These are phyloP conservation scores for Cephalopachus bancanus DNA, from an alignment of 2,797 vertebrate species.

Conservation along the genomic window DNA sequence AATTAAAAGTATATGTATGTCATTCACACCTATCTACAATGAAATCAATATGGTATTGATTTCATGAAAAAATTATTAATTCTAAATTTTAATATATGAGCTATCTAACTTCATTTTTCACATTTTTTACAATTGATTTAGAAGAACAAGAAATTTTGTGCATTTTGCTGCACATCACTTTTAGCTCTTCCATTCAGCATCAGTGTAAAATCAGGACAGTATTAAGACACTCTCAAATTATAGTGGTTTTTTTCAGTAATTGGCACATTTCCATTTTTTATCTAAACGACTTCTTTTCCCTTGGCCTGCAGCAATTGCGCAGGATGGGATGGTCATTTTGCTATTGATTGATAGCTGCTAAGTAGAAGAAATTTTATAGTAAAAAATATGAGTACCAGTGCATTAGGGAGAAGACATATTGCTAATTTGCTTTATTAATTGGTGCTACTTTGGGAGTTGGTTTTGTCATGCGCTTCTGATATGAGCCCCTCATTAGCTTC, in stretches of 20 bases:
- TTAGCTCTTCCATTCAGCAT: slow-evolving; percentile 45
- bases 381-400: neutral
- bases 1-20: neutral
- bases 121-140: neutral
- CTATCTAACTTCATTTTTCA: neutral
- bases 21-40: neutral
- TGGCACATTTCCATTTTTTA: slow-evolving; percentile 49
- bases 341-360: slow-evolving; percentile 48
- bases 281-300: slow-evolving; percentile 37
- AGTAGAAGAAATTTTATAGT: slow-evolving; percentile 42
- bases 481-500: neutral
- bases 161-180: slow-evolving; percentile 13
- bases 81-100: neutral
- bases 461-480: slow-evolving; percentile 18
- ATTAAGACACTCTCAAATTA: slow-evolving; percentile 51
- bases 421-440: slow-evolving; percentile 62
- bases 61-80: neutral
- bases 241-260: slow-evolving; percentile 54
- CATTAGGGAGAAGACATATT: neutral
- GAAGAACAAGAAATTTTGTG: neutral
- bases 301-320: neutral
- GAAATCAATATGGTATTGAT: neutral
- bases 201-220: slow-evolving; percentile 17
- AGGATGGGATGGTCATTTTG: slow-evolving; percentile 37
- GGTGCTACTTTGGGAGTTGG: slow-evolving; percentile 8